Conservation (phyloP, 2,888 invertebrate species). For the Allolobophora icterica region DNA sequence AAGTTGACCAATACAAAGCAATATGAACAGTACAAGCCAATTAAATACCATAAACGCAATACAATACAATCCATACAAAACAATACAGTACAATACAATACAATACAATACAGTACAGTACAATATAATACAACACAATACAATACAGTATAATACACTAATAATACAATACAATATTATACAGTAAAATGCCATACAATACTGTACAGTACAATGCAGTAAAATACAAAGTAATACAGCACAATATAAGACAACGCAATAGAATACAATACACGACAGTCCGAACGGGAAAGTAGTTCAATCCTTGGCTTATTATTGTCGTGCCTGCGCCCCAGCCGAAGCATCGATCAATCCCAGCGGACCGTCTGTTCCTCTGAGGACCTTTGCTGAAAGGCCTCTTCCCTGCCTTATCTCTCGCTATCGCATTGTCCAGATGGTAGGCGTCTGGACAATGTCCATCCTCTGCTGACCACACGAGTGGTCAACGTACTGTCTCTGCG, state of each 20-base stretch:
- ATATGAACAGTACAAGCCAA: too few species aligned
- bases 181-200: too few species aligned
- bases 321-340: background rate
- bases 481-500: background rate
- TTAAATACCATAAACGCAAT: too few species aligned
- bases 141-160: background rate
- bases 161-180: too few species aligned
- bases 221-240: too few species aligned
- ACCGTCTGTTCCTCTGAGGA: background rate
- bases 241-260: too few species aligned
- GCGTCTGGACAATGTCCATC: background rate
- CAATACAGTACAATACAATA: too few species aligned
- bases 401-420: background rate
- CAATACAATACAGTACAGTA: too few species aligned
- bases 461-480: background rate
- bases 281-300: too few species aligned
- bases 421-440: slow-evolving; percentile 1
- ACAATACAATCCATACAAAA: too few species aligned
- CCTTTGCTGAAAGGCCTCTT: background rate
- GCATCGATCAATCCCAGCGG: background rate
- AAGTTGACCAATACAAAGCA: background rate
- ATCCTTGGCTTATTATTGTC: background rate
- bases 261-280: too few species aligned
- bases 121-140: background rate
- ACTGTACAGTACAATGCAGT: too few species aligned